A percentile compares a stretch with the other conserved stretches of the same genome.
Conservation (phyloP, 2,888 invertebrate genomes). For the Cryptocheilus praepositus region DNA sequence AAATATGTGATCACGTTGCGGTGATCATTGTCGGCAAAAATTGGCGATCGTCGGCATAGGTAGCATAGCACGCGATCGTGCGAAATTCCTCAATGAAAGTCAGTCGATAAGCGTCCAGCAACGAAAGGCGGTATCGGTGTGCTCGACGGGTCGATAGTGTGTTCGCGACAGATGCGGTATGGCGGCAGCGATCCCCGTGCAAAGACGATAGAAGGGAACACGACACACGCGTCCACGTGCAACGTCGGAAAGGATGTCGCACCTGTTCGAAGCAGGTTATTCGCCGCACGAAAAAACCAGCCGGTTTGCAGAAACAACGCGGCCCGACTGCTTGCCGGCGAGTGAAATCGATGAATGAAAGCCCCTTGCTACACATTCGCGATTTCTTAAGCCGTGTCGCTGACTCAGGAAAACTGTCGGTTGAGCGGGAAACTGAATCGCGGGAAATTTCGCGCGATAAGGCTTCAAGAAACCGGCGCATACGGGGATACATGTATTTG, state of each 20-base stretch:
- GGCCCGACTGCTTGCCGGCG: conserved; percentile 15
- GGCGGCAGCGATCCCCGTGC: conserved; percentile 13
- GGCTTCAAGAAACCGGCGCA: too few relatives aligned
- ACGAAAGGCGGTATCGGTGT: conserved; percentile 11
- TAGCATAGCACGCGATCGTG: background rate
- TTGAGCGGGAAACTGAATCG: too few relatives aligned
- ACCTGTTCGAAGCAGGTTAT: conserved; percentile 55
- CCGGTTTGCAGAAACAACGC: conserved; percentile 27
- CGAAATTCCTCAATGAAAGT: conserved; percentile 51
- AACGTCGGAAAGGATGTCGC: conserved; percentile 39
- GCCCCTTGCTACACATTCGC: conserved; percentile 11
- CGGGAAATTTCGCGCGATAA: too few relatives aligned
- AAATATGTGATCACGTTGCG: too few relatives aligned
- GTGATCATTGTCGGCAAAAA: too few relatives aligned
- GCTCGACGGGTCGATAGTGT: too few relatives aligned
- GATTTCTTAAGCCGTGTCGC: background rate
- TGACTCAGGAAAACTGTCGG: too few relatives aligned
- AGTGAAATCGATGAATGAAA: conserved; percentile 59
- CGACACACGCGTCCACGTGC: conserved; percentile 34
- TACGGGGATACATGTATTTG: too few relatives aligned
- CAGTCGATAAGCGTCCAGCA: conserved; percentile 21
- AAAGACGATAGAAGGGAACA: conserved; percentile 22
- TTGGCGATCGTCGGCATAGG: too few relatives aligned
- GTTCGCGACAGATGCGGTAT: conserved; percentile 35
- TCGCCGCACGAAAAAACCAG: conserved; percentile 39